Percentiles rank a stretch among this genome's conserved stretches.
Evolutionary conservation across 2,888 invertebrate genomes (phyloP).

Genomic region (Cenopis cana): DNA sequence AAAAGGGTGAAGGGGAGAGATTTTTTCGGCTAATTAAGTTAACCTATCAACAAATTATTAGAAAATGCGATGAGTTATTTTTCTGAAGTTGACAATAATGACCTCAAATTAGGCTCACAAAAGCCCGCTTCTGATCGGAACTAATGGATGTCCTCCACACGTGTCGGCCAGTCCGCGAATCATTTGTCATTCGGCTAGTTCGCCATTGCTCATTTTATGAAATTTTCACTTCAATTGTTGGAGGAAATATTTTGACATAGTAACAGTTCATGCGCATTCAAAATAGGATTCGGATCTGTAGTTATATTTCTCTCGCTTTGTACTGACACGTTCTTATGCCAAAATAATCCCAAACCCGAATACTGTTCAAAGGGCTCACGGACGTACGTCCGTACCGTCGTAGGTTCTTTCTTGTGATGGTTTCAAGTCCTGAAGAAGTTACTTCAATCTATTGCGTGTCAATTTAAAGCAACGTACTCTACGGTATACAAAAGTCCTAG

Average conservation of each 20-base stretch:
- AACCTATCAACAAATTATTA: neutral
- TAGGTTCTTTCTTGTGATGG: neutral
- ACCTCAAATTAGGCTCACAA: constrained; percentile 7
- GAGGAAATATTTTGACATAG: neutral
- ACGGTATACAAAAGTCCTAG: too few species aligned
- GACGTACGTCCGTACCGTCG: too few species aligned
- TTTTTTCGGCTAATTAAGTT: neutral
- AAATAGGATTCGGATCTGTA: too few species aligned
- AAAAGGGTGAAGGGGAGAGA: too few species aligned
- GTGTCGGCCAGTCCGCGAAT: constrained; percentile 30
- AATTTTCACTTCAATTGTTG: neutral
- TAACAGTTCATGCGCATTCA: too few species aligned
- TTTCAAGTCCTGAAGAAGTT: neutral
- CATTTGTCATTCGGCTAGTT: constrained; percentile 38
- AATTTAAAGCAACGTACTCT: too few species aligned
- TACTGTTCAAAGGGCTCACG: too few species aligned
- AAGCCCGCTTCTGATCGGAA: constrained; percentile 29
- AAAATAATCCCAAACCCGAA: too few species aligned
- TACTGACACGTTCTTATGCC: too few species aligned
- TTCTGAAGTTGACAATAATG: neutral
- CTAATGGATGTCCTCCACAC: constrained; percentile 37
- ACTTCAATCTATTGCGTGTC: too few species aligned
- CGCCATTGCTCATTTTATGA: constrained; percentile 18
- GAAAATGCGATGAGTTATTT: neutral
- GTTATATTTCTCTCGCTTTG: neutral